Percentiles rank a stretch among this genome's conserved stretches.
Conservation (phyloP, 92 coral and sea anemone species). For the Porites evermanni region DNA sequence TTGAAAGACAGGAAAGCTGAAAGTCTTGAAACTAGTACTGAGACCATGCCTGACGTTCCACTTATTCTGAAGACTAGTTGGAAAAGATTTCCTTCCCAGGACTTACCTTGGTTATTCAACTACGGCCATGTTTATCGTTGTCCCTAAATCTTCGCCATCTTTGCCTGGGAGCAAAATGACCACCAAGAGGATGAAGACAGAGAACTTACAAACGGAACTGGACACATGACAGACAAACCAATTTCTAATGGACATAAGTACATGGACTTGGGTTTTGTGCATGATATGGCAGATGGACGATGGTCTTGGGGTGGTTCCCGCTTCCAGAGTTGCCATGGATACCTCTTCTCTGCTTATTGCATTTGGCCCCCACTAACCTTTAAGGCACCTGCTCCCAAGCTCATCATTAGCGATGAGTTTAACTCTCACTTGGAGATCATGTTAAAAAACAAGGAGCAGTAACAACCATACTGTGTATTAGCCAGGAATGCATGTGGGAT, state of each 20-base stretch:
- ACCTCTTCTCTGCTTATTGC: no score
- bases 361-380: no score
- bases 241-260: constrained; percentile 51
- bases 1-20: neutral
- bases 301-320: no score
- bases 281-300: constrained; percentile 35
- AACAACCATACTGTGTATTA: constrained; percentile 42
- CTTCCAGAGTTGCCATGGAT: no score
- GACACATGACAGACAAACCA: constrained; percentile 66
- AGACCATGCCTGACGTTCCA: neutral
- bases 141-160: neutral
- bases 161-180: constrained; percentile 1
- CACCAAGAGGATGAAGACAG: constrained; percentile 40
- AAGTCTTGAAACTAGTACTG: neutral
- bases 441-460: constrained; percentile 15
- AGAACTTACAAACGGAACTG: constrained; percentile 52
- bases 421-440: constrained; percentile 46
- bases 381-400: no score
- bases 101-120: constrained; percentile 42
- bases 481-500: constrained; percentile 57
- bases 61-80: constrained; percentile 36
- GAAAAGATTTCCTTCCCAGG: constrained; percentile 19
- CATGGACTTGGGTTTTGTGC: constrained; percentile 56
- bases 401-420: neutral
- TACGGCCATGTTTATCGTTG: constrained; percentile 51